phyloP scores from a whole-genome alignment of 2,113 vertebrate species.

The Apodemus speciosus region DNA sequence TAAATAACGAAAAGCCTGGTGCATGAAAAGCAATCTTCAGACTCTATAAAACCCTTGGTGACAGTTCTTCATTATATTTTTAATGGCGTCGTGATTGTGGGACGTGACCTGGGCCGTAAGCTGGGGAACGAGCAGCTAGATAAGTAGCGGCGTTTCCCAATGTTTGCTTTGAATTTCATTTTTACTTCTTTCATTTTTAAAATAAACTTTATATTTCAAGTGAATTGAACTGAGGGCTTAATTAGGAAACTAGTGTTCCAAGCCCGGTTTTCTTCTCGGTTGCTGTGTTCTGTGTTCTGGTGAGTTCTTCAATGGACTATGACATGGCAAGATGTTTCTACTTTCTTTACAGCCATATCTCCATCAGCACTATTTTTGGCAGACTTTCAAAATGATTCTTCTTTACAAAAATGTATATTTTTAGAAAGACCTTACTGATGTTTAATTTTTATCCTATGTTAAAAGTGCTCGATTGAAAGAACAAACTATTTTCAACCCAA shows the following conservation, averaged over 20 bases:
- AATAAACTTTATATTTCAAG: conserved; percentile 32
- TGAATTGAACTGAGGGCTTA: conserved; percentile 68
- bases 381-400: conserved; percentile 67
- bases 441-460: conserved; percentile 44
- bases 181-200: conserved; percentile 37
- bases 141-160: background rate
- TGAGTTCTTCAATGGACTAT: conserved; percentile 70
- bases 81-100: conserved; percentile 56
- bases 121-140: conserved; percentile 25
- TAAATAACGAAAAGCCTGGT: conserved; percentile 68
- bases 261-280: conserved; percentile 44
- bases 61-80: conserved; percentile 60
- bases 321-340: conserved; percentile 63
- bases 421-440: conserved; percentile 50
- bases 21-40: conserved; percentile 70
- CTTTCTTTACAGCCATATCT: conserved; percentile 32
- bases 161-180: conserved; percentile 47
- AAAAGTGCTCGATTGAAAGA: background rate
- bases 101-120: conserved; percentile 15
- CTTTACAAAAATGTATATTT: conserved; percentile 55
- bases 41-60: conserved; percentile 50
- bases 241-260: conserved; percentile 61
- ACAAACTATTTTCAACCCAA: conserved; percentile 53
- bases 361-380: conserved; percentile 68
- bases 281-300: conserved; percentile 57